phyloP scores from a whole-genome alignment of 2,888 invertebrate genomes.

The Cosmorhoe ocellata region DNA sequence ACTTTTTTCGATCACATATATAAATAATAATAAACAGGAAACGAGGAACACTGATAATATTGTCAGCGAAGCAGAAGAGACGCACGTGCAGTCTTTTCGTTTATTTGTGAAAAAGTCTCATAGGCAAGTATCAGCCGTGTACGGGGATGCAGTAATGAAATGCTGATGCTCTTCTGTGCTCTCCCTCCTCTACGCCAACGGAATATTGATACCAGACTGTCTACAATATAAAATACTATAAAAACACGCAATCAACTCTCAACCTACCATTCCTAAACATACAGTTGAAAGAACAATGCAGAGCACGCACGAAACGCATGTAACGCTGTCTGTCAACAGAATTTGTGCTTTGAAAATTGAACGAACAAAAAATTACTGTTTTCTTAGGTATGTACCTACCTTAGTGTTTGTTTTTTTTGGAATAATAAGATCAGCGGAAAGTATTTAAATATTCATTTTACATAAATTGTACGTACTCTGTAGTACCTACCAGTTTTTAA shows the following conservation, averaged over 20 bases:
- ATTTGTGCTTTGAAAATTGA: constrained; percentile 31
- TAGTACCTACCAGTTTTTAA: too few species aligned
- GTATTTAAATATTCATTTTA: too few species aligned
- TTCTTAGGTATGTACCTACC: constrained; percentile 27
- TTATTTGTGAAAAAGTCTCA: constrained; percentile 34
- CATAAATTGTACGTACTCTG: too few species aligned
- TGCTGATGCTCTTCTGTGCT: constrained; percentile 59
- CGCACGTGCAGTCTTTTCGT: constrained; percentile 33
- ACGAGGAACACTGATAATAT: constrained; percentile 26
- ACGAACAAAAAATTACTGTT: constrained; percentile 35
- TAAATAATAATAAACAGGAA: constrained; percentile 33
- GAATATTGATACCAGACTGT: constrained; percentile 69
- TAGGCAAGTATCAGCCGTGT: constrained; percentile 34
- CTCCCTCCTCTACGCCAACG: constrained; percentile 54
- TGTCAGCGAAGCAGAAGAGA: constrained; percentile 32
- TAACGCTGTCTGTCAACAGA: constrained; percentile 29
- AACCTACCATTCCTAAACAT: neutral
- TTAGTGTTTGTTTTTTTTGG: too few species aligned
- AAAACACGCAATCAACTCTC: neutral
- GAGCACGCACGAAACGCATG: neutral
- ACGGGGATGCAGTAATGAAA: constrained; percentile 69
- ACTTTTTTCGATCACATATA: constrained; percentile 21
- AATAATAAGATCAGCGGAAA: too few species aligned
- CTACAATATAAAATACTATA: constrained; percentile 1
- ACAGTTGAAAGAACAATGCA: constrained; percentile 4